phyloP scores from a whole-genome alignment of 2,888 invertebrate species.

The Boloria euphrosyne region DNA sequence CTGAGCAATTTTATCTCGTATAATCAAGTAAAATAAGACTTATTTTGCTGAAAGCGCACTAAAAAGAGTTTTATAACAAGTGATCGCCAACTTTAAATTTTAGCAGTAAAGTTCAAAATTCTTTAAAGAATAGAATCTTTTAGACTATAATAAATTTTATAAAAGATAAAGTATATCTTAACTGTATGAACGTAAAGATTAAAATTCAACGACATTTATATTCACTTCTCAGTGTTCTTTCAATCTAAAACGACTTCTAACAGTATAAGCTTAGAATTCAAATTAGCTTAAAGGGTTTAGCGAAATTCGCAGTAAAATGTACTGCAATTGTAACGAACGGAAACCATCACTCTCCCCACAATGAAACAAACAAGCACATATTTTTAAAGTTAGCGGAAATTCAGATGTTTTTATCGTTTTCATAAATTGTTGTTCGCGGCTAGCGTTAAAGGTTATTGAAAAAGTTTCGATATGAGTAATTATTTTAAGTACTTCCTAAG shows the following conservation, averaged over 20 bases:
- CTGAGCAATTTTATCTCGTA: conserved; percentile 1
- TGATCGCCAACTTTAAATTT: conserved; percentile 7
- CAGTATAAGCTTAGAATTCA: background rate
- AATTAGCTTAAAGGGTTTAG: background rate
- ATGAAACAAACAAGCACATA: conserved; percentile 37
- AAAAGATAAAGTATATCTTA: conserved; percentile 14
- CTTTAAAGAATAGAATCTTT: conserved; percentile 8
- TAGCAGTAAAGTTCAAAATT: conserved; percentile 27
- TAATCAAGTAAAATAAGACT: conserved; percentile 4
- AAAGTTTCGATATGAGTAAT: conserved; percentile 18
- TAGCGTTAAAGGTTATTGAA: conserved; percentile 12
- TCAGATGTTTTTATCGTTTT: conserved; percentile 31
- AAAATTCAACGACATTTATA: conserved; percentile 11
- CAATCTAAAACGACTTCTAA: conserved; percentile 8
- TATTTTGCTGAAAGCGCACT: conserved; percentile 9
- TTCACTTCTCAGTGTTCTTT: background rate
- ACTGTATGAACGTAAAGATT: background rate
- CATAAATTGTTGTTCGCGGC: conserved; percentile 24
- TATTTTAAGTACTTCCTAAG: background rate
- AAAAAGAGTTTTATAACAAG: conserved; percentile 12
- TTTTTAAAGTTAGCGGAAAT: conserved; percentile 34
- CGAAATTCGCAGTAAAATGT: conserved; percentile 27
- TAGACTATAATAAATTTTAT: conserved; percentile 6
- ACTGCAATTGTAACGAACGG: conserved; percentile 35
- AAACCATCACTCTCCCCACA: conserved; percentile 36